phyloP scores from a whole-genome alignment of 2,113 vertebrate species.

The Panthera tigris region DNA sequence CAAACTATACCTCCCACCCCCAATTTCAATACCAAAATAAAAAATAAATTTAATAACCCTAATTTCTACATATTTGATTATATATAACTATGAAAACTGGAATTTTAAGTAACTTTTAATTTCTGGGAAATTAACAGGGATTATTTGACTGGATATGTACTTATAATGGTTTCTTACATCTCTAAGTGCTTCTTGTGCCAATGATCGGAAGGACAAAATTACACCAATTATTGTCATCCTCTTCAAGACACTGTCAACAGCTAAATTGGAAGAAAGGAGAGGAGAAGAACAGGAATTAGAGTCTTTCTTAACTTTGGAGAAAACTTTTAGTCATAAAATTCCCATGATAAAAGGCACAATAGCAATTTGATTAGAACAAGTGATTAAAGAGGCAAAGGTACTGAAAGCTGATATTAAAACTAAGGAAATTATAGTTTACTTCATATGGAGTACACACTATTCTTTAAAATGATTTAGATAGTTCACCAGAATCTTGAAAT shows the following conservation, averaged over 20 bases:
- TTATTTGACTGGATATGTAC: conserved; percentile 7
- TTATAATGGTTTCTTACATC: conserved; percentile 89
- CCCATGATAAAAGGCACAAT: neutral
- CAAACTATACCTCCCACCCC: neutral
- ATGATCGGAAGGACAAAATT: conserved; percentile 97
- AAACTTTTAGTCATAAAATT: conserved; percentile 37
- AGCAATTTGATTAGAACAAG: conserved; percentile 18
- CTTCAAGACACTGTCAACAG: conserved; percentile 98
- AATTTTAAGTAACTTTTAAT: conserved; percentile 42
- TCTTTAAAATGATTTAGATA: conserved; percentile 10
- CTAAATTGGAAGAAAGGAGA: conserved; percentile 82
- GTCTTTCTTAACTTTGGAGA: conserved; percentile 31
- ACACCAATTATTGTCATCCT: conserved; percentile 99
- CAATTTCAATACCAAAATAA: neutral
- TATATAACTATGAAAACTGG: neutral
- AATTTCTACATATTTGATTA: conserved; percentile 14
- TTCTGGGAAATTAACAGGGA: conserved; percentile 28
- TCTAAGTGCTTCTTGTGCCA: conserved; percentile 97
- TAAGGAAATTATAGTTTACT: conserved; percentile 7
- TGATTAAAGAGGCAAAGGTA: conserved; percentile 20
- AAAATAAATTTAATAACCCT: neutral
- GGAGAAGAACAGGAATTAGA: conserved; percentile 11
- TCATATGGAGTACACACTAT: neutral
- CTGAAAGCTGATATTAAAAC: conserved; percentile 5
- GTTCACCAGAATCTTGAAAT: neutral